Conservation (phyloP, 2,888 invertebrate species). For the Drosophila tripunctata region DNA sequence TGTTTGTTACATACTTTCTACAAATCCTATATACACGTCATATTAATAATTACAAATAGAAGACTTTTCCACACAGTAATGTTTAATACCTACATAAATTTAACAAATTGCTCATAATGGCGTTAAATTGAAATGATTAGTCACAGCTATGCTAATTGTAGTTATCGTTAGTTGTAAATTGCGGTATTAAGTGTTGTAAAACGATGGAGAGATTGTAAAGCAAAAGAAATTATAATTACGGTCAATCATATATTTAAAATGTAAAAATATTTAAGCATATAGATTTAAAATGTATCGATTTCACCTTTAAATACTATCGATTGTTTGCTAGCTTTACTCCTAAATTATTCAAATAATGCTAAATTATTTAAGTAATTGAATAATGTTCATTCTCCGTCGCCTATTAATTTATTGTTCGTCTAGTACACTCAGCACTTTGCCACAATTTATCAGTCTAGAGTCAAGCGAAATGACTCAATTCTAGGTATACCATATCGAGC, state of each 20-base stretch:
- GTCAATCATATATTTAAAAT: no score
- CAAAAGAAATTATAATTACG: neutral
- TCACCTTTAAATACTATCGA: no score
- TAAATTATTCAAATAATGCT: neutral
- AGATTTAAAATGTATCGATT: no score
- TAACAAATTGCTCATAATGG: neutral
- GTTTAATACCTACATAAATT: no score
- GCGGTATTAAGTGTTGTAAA: conserved; percentile 1
- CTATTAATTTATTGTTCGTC: no score
- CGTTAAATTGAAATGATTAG: neutral
- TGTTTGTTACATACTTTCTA: no score
- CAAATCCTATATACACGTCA: no score
- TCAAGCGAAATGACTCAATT: conserved; percentile 9
- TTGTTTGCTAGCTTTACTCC: no score
- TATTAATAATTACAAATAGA: no score
- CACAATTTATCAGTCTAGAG: neutral
- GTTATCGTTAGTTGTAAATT: neutral
- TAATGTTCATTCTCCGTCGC: neutral
- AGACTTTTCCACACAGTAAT: neutral
- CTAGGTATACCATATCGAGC: conserved; percentile 9
- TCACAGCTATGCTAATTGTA: neutral
- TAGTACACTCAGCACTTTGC: neutral
- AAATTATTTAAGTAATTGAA: conserved; percentile 6
- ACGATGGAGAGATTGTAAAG: neutral
- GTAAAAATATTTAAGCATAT: no score